phyloP scores from a whole-genome alignment of 2,888 invertebrate species.

The Drosophila sordidula region DNA sequence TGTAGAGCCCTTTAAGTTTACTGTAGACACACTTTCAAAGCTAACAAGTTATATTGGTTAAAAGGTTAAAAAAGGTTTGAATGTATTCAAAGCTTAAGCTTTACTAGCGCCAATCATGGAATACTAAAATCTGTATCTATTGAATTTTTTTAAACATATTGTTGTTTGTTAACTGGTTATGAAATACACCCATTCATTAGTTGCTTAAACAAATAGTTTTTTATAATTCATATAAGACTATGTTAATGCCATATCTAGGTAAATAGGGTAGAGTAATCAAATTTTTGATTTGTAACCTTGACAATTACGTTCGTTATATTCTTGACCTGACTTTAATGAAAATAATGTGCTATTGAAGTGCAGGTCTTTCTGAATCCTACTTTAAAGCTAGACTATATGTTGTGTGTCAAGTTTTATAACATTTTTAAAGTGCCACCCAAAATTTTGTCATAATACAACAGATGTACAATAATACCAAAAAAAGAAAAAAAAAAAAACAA shows the following conservation, averaged over 20 bases:
- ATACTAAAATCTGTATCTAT: conserved; percentile 9
- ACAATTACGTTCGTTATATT: background rate
- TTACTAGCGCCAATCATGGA: background rate
- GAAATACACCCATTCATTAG: background rate
- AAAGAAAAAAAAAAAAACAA: too few species aligned
- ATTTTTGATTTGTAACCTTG: conserved; percentile 1
- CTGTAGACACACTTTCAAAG: background rate
- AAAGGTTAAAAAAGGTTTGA: background rate
- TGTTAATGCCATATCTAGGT: background rate
- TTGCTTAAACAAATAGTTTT: conserved; percentile 2
- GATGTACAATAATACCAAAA: background rate
- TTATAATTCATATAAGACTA: background rate
- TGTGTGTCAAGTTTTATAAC: background rate
- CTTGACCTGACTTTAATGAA: conserved; percentile 11
- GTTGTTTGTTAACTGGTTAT: background rate
- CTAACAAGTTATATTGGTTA: background rate
- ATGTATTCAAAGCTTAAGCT: conserved; percentile 11
- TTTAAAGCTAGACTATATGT: background rate
- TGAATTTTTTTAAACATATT: background rate
- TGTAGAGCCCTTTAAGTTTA: background rate
- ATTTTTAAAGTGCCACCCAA: background rate
- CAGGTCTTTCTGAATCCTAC: background rate
- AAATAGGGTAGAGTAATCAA: too few species aligned
- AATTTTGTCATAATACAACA: background rate
- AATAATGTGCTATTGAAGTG: background rate